These are phyloP conservation scores for Marcusenius ussheri DNA, from an alignment of 2,113 vertebrate genomes.

Conservation along the genomic window DNA sequence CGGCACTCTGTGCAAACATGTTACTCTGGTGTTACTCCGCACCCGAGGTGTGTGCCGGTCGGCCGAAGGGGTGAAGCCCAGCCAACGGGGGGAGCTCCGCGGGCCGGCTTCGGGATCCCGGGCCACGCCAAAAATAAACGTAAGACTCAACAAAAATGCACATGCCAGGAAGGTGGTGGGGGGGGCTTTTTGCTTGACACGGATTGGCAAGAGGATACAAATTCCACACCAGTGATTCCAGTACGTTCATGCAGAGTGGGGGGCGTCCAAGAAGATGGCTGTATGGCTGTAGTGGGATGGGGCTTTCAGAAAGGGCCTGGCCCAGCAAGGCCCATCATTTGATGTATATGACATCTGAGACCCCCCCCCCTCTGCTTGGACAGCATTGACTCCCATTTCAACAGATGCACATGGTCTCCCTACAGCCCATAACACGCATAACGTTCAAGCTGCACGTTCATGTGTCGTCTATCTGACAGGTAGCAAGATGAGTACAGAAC, in stretches of 20 bases:
- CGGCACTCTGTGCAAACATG: constrained; percentile 17
- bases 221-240: background rate
- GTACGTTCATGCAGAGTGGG: background rate
- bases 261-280: background rate
- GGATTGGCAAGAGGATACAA: background rate
- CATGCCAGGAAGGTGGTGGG: background rate
- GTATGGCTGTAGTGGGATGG: background rate
- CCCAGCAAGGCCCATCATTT: background rate
- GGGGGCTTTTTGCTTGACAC: background rate
- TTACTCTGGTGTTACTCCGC: background rate
- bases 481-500: background rate
- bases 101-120: background rate
- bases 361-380: background rate
- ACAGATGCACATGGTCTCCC: background rate
- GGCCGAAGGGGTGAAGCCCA: background rate
- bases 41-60: background rate
- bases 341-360: background rate
- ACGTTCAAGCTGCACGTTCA: background rate
- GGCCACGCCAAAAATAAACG: background rate
- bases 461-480: background rate
- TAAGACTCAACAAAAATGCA: background rate
- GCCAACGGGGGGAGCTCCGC: background rate
- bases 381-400: background rate
- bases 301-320: background rate
- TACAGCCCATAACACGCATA: background rate